phyloP scores from a whole-genome alignment of 92 coral and sea anemone genomes.

The Phenganax subtilis region DNA sequence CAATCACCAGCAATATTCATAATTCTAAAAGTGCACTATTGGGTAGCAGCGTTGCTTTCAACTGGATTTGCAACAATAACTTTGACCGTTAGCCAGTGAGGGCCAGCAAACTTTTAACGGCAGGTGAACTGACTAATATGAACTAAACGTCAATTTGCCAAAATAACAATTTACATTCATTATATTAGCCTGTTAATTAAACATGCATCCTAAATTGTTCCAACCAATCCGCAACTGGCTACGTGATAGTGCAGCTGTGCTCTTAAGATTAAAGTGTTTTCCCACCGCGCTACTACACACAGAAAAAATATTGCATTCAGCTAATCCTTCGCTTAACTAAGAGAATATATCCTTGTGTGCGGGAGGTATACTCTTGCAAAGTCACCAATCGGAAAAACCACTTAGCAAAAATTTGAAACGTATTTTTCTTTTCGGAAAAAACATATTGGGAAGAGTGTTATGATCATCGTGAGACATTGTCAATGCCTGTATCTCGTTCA shows the following conservation, averaged over 20 bases:
- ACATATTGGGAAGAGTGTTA: not conserved
- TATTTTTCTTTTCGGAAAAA: not conserved
- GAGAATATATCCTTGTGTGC: not conserved
- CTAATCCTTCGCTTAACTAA: not conserved
- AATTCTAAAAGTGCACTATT: too few relatives aligned
- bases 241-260: not conserved
- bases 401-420: not conserved
- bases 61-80: too few relatives aligned
- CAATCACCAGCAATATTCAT: too few relatives aligned
- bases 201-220: not conserved
- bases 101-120: too few relatives aligned
- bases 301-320: not conserved
- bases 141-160: not conserved
- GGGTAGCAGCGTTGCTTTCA: too few relatives aligned
- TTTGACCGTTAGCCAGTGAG: too few relatives aligned
- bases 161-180: constrained; percentile 1
- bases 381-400: not conserved
- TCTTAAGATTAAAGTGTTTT: not conserved
- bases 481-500: constrained; percentile 6
- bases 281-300: not conserved
- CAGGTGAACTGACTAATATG: too few relatives aligned
- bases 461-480: not conserved
- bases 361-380: not conserved
- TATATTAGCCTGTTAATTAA: not conserved
- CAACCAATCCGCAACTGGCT: not conserved